phyloP scores from a whole-genome alignment of 2,888 invertebrate genomes.

The Tanypteryx hageni region DNA sequence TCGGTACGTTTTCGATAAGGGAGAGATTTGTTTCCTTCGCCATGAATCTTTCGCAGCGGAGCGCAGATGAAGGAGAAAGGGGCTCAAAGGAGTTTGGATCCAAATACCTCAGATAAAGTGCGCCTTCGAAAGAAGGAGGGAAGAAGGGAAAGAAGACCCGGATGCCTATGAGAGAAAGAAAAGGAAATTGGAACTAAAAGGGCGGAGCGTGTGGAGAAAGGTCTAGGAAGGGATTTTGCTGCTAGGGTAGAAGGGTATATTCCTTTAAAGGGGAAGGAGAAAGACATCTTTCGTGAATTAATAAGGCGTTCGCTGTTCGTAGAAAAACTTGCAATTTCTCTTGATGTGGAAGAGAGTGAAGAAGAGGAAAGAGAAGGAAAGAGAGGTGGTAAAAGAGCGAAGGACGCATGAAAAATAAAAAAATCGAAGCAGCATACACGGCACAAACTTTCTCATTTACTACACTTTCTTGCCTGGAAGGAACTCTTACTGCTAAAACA shows the following conservation, averaged over 20 bases:
- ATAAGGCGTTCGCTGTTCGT: slow-evolving; percentile 7
- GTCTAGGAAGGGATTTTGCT: too few species aligned
- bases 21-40: slow-evolving; percentile 15
- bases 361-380: not conserved
- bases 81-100: not conserved
- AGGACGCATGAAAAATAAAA: too few species aligned
- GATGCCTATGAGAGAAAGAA: not conserved
- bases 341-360: not conserved
- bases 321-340: slow-evolving; percentile 13
- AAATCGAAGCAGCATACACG: too few species aligned
- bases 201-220: too few species aligned
- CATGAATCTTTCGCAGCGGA: slow-evolving; percentile 13
- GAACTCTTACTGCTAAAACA: too few species aligned
- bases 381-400: too few species aligned
- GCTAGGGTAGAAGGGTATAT: not conserved
- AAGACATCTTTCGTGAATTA: slow-evolving; percentile 1
- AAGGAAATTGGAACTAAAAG: not conserved
- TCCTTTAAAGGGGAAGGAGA: not conserved
- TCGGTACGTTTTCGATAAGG: slow-evolving; percentile 16
- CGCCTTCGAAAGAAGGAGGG: not conserved
- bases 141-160: not conserved
- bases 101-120: not conserved
- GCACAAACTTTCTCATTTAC: too few species aligned
- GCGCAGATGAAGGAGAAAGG: slow-evolving; percentile 26
- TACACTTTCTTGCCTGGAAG: too few species aligned